Evolutionary conservation across 2,888 invertebrate species (phyloP), one percentile per base, ranked within the genome.

Genomic region (Chrysolina americana): DNA sequence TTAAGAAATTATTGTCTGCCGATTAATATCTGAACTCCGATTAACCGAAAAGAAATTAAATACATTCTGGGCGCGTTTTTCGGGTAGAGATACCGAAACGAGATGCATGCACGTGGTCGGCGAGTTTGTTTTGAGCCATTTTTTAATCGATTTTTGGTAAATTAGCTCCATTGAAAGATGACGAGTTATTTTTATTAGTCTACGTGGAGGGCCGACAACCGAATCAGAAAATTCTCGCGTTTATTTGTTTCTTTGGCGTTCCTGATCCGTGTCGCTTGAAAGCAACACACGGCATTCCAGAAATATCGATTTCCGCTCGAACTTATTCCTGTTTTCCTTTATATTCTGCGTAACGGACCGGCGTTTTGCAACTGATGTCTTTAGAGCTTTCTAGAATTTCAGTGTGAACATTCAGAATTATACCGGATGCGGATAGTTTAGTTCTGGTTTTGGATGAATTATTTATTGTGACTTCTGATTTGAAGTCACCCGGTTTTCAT

Each of bases 1-100:
- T 66, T 50, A 10, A 47, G 48, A 41, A 65, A 48, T 65, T 47
- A 65, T 65, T 65, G 48, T 48, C 28, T 48, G n/a, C 15, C 41
- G 66, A 66, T 66, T 48, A 66, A 66, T 66, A 66, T 66, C 66
- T 66, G 66, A 15, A 23, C 41, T 36, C 23, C 66, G 66, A 50
- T 66, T 66, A 66, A 48, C 23, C 28, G 36, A n/a, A 41, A 66
- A 53, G 53, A 36, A 66, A 66, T 66, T 66, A 53, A 66, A 66
- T 66, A 50, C 53, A 28, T 48, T 17, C 48, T 66, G 65, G 47
- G 44, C 44, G 66, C 53, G 36, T 66, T 50, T 66, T 66, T 66
- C 36, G 28, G 36, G 41, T 66, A 41, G 53, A 10, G 66, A 66
- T 50, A 66, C 66, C 50, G 53, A 53, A 66, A 50, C 44, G 19